Conservation (phyloP, 2,113 vertebrate species). For the Albula goreensis region DNA sequence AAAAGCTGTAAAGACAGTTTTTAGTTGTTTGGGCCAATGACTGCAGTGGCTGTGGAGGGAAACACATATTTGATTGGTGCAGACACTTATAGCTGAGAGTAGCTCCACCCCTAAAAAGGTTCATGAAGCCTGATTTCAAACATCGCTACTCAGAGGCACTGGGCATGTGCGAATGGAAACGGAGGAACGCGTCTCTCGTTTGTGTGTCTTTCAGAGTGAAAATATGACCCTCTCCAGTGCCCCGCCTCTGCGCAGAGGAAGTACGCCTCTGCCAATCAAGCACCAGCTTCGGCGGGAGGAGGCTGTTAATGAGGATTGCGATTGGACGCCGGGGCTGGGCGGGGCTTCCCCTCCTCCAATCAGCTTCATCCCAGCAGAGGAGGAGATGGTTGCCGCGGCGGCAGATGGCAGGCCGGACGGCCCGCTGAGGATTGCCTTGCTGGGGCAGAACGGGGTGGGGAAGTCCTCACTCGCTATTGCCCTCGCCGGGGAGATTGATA, state of each 20-base stretch:
- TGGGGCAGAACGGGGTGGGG: constrained; percentile 86
- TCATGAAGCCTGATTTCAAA: no score
- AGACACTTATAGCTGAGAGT: no score
- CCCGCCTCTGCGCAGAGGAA: constrained; percentile 68
- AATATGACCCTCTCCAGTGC: constrained; percentile 73
- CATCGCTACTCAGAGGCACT: no score
- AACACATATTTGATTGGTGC: no score
- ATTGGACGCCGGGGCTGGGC: constrained; percentile 66
- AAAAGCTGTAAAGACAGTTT: no score
- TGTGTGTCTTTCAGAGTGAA: constrained; percentile 56
- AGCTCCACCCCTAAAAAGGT: no score
- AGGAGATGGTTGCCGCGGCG: constrained; percentile 54
- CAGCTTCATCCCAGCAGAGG: constrained; percentile 56
- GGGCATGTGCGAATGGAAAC: no score
- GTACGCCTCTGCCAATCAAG: constrained; percentile 74
- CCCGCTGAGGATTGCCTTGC: constrained; percentile 71
- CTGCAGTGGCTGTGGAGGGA: no score
- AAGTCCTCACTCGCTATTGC: constrained; percentile 83
- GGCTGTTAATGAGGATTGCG: constrained; percentile 71
- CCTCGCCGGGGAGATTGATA: constrained; percentile 76
- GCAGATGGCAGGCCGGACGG: constrained; percentile 53
- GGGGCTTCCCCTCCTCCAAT: constrained; percentile 58
- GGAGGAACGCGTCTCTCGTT: neutral
- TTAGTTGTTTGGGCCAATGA: no score
- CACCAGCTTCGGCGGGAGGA: constrained; percentile 73